Conservation (phyloP, 2,113 vertebrate genomes). For the Chionis minor region DNA sequence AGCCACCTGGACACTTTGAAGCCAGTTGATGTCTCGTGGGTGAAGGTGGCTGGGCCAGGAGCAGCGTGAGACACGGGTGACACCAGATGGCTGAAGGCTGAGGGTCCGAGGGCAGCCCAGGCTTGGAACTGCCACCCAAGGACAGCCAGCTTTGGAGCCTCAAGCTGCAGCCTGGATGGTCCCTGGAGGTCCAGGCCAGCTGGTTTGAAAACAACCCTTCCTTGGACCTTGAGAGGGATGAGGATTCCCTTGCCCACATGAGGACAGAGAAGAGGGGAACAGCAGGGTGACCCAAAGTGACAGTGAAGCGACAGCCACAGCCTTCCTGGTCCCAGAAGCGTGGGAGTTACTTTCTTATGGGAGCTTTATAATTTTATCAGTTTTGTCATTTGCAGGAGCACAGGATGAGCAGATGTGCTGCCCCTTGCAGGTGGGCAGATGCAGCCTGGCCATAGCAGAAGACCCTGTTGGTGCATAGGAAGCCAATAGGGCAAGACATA, state of each 20-base stretch:
- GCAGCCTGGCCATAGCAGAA: not conserved
- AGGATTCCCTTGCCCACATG: not conserved
- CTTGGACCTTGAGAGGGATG: not conserved
- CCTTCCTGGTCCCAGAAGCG: not conserved
- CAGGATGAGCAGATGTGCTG: not conserved
- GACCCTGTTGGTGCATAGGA: not conserved
- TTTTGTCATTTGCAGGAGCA: not conserved
- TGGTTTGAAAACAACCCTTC: not conserved
- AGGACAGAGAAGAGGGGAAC: not conserved
- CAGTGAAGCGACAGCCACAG: not conserved
- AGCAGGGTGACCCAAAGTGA: not conserved
- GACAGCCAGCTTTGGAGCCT: not conserved
- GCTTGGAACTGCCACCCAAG: not conserved
- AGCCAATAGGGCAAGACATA: not conserved
- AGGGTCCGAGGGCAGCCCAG: not conserved
- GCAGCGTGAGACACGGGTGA: rapidly evolving
- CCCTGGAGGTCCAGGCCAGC: not conserved
- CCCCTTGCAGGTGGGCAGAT: not conserved
- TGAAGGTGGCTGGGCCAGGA: not conserved
- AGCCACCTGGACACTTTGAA: too few species aligned
- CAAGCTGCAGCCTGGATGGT: not conserved
- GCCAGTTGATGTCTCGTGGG: not conserved
- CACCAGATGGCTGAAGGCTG: not conserved
- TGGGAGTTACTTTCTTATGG: not conserved
- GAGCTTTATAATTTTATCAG: not conserved